Evolutionary conservation across 2,113 vertebrate genomes (phyloP).

Genomic region (Prochilodus magdalenae): DNA sequence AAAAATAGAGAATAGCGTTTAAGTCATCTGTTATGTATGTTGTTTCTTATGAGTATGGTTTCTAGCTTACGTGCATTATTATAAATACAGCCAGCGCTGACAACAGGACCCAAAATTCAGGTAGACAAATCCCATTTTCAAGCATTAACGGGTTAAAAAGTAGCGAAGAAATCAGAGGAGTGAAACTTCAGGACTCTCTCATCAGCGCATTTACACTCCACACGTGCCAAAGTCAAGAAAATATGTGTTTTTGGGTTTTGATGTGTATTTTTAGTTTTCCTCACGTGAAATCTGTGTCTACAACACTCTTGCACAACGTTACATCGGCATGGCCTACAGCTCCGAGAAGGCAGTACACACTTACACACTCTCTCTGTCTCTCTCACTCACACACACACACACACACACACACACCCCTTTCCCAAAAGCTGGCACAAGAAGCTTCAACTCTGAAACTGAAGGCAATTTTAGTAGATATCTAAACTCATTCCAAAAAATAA

Average conservation of each 20-base stretch:
- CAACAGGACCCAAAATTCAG: neutral
- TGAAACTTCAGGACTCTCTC: neutral
- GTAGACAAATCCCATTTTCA: neutral
- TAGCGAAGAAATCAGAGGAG: neutral
- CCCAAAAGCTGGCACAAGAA: conserved; percentile 19
- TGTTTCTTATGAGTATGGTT: too few species aligned
- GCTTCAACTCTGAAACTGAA: neutral
- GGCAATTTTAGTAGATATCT: neutral
- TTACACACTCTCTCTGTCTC: conserved; percentile 4
- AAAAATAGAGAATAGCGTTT: too few species aligned
- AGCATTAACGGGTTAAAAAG: neutral
- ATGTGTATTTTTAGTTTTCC: neutral
- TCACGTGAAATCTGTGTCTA: neutral
- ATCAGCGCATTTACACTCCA: neutral
- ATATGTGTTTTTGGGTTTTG: conserved; percentile 20
- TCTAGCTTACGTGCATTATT: neutral
- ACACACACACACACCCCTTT: conserved; percentile 2
- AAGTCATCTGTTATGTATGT: too few species aligned
- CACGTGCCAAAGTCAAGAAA: neutral
- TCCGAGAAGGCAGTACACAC: neutral
- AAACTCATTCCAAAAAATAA: neutral
- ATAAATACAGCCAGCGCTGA: neutral
- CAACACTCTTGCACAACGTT: conserved; percentile 1
- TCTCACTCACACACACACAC: conserved; percentile 5
- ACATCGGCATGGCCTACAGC: conserved; percentile 19